Evolutionary conservation across 2,113 vertebrate genomes (phyloP), one percentile per base, ranked within the genome.

Genomic region (Chionomys nivalis): DNA sequence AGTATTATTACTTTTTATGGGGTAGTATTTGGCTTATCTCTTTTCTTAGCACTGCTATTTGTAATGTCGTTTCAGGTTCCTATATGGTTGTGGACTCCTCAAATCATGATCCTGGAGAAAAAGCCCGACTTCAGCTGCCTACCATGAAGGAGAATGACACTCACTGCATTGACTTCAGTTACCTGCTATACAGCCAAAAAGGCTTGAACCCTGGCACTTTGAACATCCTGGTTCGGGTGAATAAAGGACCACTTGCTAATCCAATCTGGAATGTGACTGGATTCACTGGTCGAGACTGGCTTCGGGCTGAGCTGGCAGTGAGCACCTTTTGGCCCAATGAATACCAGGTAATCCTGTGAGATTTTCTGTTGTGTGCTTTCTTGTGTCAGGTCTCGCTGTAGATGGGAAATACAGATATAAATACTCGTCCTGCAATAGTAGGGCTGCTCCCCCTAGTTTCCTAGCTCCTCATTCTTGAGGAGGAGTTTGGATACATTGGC

Each of bases 301-400:
- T 99, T 96, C 98, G 99, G 95, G 99, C 99, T 0, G 99, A 99
- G 97, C 98, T 99, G 76, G 99, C 99, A 4, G 99, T 99, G 97
- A 99, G 99, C 98, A 99, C 99, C 94, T 99, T 99, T 97, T 99
- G 99, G 99, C 99, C 99, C 49, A 99, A 99, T 10, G 99, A 99
- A 92, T 99, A 99, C 97, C 99, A 99, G 99, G 99, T 99, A 99
- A 98, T 83, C 19, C 11, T 83, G 4, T 92, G 13, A 86, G 49
- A 76, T 72, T 65, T 94, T 87, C 63, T 94, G 24, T 11, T 72
- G 78, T 83, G 19, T 95, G 28, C 9, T 87, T 87, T 87, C 5
- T n/a, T 79, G 0, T 89, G 6, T 52, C 68, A 47, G 28, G n/a
- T 96, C 16, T 95, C 70, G 11, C 5, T 65, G 4, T 77, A 24